A percentile compares a stretch with the other conserved stretches of the same genome.
phyloP scores from a whole-genome alignment of 2,113 vertebrate species.

The Calyptomena viridis region DNA sequence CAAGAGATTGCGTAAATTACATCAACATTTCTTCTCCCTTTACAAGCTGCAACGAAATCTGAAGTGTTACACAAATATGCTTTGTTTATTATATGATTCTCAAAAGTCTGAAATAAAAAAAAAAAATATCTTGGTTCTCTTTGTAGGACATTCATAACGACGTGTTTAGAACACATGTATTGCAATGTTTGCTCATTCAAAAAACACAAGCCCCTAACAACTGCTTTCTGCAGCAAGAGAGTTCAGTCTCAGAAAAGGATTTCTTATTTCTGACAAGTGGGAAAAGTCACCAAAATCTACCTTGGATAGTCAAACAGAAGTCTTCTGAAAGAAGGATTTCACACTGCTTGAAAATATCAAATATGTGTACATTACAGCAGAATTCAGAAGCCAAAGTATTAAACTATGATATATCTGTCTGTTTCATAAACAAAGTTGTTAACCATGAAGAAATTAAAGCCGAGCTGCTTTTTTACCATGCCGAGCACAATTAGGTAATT shows the following conservation, averaged over 20 bases:
- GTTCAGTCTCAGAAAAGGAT: not conserved
- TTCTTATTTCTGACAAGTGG: not conserved
- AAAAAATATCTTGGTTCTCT: not conserved
- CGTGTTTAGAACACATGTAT: fast-evolving
- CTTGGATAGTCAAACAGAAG: not conserved
- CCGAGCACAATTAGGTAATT: slow-evolving; percentile 29
- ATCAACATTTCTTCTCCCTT: not conserved
- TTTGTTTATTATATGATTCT: not conserved
- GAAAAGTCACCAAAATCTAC: not conserved
- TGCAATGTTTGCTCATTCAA: not conserved
- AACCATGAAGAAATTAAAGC: slow-evolving; percentile 26
- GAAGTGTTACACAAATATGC: not conserved
- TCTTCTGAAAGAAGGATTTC: not conserved
- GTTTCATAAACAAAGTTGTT: slow-evolving; percentile 41
- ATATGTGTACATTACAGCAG: fast-evolving
- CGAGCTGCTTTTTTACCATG: not conserved
- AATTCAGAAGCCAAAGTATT: not conserved
- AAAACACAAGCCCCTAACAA: not conserved
- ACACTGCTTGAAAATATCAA: not conserved
- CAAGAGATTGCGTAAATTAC: not conserved
- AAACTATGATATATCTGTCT: not conserved
- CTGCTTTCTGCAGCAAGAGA: not conserved
- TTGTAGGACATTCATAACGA: not conserved
- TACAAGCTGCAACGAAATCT: not conserved
- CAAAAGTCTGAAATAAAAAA: not conserved